phyloP scores from a whole-genome alignment of 1,140 invertebrate genomes.

The Eciton burchellii region DNA sequence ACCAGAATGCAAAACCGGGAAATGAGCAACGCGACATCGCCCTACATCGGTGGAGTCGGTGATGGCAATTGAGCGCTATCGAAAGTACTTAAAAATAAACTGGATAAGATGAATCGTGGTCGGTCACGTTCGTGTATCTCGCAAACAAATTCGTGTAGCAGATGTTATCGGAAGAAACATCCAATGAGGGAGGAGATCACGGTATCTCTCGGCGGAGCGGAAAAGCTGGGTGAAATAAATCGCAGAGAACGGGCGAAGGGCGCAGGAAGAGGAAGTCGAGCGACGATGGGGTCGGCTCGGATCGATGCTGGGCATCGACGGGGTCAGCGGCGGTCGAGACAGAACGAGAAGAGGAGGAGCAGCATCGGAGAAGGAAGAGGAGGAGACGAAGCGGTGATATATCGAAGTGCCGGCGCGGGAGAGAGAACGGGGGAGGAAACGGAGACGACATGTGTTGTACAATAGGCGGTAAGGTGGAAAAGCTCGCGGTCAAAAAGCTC shows the following conservation, averaged over 20 bases:
- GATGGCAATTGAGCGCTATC: background rate
- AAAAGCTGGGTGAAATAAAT: background rate
- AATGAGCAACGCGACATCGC: background rate
- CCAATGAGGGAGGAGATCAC: background rate
- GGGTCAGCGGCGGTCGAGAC: conserved; percentile 20
- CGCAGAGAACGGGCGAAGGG: conserved; percentile 32
- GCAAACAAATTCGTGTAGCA: background rate
- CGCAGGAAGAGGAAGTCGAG: conserved; percentile 9
- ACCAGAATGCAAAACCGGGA: background rate
- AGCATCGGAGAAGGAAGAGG: background rate
- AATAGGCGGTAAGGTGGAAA: conserved; percentile 28
- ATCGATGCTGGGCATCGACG: conserved; percentile 38
- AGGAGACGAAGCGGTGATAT: background rate
- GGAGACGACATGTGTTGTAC: background rate
- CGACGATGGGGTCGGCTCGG: conserved; percentile 5
- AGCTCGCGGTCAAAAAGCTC: conserved; percentile 13
- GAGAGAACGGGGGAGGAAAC: conserved; percentile 17
- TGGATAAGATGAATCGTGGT: conserved; percentile 14
- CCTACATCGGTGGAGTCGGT: background rate
- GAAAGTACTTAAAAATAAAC: background rate
- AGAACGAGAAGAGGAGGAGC: conserved; percentile 12
- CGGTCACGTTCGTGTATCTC: background rate
- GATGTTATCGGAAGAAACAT: background rate
- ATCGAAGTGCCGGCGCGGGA: conserved; percentile 2
- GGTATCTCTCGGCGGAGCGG: background rate